Base-by-base conservation (phyloP, 2,888 invertebrate genomes). In the Apamea anceps region DNA sequence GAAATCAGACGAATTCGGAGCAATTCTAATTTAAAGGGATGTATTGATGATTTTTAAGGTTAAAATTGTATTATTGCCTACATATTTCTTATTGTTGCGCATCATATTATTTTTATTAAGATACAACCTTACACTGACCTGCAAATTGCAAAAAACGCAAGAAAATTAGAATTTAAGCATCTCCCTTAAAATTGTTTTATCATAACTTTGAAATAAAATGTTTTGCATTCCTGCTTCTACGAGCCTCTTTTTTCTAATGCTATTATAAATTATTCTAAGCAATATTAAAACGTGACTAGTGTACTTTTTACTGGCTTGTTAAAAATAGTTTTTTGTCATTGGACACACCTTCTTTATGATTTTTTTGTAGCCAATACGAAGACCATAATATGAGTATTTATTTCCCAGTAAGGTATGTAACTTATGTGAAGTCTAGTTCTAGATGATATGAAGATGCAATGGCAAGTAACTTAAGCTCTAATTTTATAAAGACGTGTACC, bases 351-450 rank as follows among this genome's bases (percentile, higher is more conserved):
- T 25, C 18, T 42, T 32, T 15, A 28, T 12, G 10, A 37, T 3
- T 37, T 68, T 62, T 54, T 25, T 32, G 8, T 60, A 45, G 57
- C 28, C 10, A 71, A 12, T 66, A 21, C 60, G 21, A 13, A 45
- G 1, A 45, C 32, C 32, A 15, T 54, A 45, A 15, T 54, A 62
- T 37, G 67, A 68, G 51, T 80, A 63, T 72, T 80, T 73, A 66
- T 66, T 73, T 73, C 54, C n/a, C 54, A 54, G 7, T 25, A 25
- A 54, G 6, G 12, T 62, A 32, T 21, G 25, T 63, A 83, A 57
- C 32, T 28, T 62, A 37, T 48, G 79, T 72, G 45, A 63, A 63
- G 1, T 65, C 63, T 77, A 68, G 62, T 70, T 63, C 37, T 77
- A 68, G 68, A 48, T 48, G 18, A n/a, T 76, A n/a, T n/a, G 32